Evolutionary conservation across 2,113 vertebrate species (phyloP), one percentile per base, ranked within the genome.

Genomic region (Procapra przewalskii): DNA sequence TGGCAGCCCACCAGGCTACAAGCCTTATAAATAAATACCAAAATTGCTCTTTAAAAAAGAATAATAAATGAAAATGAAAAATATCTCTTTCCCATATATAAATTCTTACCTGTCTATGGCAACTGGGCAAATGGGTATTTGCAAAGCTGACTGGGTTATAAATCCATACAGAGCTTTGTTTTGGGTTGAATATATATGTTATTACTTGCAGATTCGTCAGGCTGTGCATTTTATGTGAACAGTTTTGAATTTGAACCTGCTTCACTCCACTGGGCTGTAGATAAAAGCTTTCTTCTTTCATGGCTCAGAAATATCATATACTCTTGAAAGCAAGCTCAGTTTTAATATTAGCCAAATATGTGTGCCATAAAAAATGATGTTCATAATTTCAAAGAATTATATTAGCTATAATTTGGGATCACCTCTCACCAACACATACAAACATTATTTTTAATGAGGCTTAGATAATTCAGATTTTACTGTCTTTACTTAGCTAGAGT

Each of bases 31-130:
- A 90, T 81, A 97, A 81, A 94, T 87, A 85, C 21, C n/a, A 89
- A 98, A 67, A 96, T 55, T 89, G n/a, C 81, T 91, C 67, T 96
- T 97, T n/a, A 33, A 96, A 93, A 96, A 96, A 77, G 23, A 86
- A 95, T 88, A 62, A 84, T 88, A 95, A 89, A 97, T 82, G 83
- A 97, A 96, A 96, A 92, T 88, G 92, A 97, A 98, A 97, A 95
- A 77, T 62, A 67, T 91, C 45, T 86, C 25, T 88, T 97, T 97
- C 88, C 64, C 81, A 88, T 45, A 92, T 62, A 97, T 92, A 97
- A 95, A 97, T 94, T 77, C 52, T 98, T 91, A 95, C 75, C 40
- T 96, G 91, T 64, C 92, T 97, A 90, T 89, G 77, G 36, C 77
- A 85, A 89, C 54, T 93, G 89, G 85, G 67, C 7, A 96, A 94